These are phyloP conservation scores for Lethocerus indicus DNA, from an alignment of 1,140 invertebrate genomes.

Conservation along the genomic window DNA sequence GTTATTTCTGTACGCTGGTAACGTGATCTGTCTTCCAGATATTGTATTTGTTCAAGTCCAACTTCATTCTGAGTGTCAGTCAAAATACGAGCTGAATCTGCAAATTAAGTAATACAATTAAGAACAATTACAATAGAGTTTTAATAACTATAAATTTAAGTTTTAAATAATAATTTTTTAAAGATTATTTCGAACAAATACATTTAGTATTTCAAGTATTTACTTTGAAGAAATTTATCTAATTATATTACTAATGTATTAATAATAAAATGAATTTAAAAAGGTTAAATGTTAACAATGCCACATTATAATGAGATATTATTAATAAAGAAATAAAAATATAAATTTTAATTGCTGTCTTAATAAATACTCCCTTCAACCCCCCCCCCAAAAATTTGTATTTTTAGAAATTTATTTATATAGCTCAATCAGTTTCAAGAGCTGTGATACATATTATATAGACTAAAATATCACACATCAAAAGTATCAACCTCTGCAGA, in stretches of 20 bases:
- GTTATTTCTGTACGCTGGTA: conserved; percentile 52
- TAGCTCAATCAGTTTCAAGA: background rate
- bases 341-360: conserved; percentile 1
- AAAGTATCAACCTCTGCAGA: conserved; percentile 38
- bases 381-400: background rate
- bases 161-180: too few species aligned
- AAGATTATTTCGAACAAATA: background rate
- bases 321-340: background rate
- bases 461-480: background rate
- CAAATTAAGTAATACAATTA: background rate
- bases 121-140: background rate
- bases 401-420: background rate
- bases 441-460: too few species aligned
- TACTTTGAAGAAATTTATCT: background rate
- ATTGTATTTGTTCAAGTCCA: conserved; percentile 70
- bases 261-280: background rate
- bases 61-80: conserved; percentile 69
- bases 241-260: background rate
- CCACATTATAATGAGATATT: too few species aligned
- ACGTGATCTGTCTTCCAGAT: conserved; percentile 63
- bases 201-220: background rate
- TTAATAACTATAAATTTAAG: too few species aligned
- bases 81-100: conserved; percentile 48
- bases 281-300: too few species aligned
- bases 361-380: background rate